These are phyloP conservation scores for Sinella curviseta DNA, from an alignment of 1,140 invertebrate species.

Conservation along the genomic window DNA sequence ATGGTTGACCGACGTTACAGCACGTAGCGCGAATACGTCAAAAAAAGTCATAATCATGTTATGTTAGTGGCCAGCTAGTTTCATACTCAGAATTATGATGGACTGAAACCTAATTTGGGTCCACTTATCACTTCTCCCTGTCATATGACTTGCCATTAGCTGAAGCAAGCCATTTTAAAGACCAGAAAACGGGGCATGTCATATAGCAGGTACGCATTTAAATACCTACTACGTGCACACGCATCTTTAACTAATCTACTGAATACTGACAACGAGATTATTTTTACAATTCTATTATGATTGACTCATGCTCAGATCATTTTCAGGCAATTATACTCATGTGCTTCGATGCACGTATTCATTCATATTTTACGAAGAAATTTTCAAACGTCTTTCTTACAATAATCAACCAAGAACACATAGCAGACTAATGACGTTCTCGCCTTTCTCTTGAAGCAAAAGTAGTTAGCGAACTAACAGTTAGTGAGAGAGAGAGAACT, in stretches of 20 bases:
- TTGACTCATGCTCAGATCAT: not conserved
- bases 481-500: not conserved
- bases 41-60: not conserved
- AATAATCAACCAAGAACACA: no score
- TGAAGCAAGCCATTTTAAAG: not conserved
- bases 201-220: not conserved
- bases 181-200: not conserved
- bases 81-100: not conserved
- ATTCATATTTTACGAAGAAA: no score
- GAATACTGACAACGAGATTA: no score
- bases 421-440: no score
- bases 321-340: no score
- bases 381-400: no score
- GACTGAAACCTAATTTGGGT: constrained; percentile 3
- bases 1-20: no score
- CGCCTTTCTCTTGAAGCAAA: no score
- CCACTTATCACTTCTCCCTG: constrained; percentile 16
- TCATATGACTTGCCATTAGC: constrained; percentile 16
- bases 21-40: not conserved
- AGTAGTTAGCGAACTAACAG: no score
- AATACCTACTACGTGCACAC: not conserved
- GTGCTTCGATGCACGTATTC: no score
- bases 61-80: not conserved
- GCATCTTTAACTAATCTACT: no score
- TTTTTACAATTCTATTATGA: not conserved